These are phyloP conservation scores for Drosophila anomalata DNA, from an alignment of 2,888 invertebrate species.

Conservation along the genomic window DNA sequence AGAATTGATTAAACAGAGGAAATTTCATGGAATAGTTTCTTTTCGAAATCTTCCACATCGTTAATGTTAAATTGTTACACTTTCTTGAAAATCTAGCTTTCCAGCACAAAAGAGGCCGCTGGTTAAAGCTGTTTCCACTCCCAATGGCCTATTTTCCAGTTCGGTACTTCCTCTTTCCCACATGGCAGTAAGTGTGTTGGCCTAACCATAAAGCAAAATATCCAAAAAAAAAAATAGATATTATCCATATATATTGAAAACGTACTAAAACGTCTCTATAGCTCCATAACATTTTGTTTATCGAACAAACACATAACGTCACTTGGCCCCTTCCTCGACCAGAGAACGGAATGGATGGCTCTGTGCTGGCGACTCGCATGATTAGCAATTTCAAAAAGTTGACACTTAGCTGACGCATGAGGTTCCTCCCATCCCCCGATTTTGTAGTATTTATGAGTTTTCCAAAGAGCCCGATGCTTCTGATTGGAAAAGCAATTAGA, in stretches of 20 bases:
- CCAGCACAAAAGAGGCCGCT: too few species aligned
- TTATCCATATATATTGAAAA: constrained; percentile 35
- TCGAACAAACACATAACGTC: constrained; percentile 58
- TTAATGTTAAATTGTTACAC: neutral
- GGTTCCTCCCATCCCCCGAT: constrained; percentile 4
- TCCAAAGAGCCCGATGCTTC: neutral
- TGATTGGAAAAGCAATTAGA: constrained; percentile 45
- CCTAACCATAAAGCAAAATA: constrained; percentile 42
- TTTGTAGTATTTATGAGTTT: neutral
- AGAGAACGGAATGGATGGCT: constrained; percentile 15
- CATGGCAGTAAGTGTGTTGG: constrained; percentile 25
- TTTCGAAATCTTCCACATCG: neutral
- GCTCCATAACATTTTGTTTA: constrained; percentile 56
- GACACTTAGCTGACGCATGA: constrained; percentile 74
- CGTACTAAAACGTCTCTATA: constrained; percentile 37
- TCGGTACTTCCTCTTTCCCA: constrained; percentile 15
- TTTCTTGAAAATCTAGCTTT: neutral
- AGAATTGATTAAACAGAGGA: neutral
- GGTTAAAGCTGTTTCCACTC: constrained; percentile 2
- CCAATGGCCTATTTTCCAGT: constrained; percentile 51
- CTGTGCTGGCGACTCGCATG: constrained; percentile 46
- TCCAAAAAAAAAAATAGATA: constrained; percentile 32
- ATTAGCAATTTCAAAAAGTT: constrained; percentile 72
- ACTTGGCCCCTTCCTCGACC: constrained; percentile 33
- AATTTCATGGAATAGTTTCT: neutral